Evolutionary conservation across 1,140 invertebrate species (phyloP).

Genomic region (Calephelis nemesis): DNA sequence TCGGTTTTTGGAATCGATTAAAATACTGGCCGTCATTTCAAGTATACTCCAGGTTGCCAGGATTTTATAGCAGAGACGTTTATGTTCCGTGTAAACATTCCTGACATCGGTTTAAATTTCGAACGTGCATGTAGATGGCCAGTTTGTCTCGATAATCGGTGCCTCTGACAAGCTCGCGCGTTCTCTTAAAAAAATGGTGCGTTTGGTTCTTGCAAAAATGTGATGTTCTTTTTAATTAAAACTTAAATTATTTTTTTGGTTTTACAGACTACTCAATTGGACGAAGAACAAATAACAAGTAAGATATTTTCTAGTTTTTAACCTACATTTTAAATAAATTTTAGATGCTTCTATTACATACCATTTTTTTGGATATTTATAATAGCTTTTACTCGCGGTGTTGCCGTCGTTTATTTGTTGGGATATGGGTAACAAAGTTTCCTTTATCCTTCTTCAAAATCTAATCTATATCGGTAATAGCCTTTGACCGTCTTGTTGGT

Average conservation of each 20-base stretch:
- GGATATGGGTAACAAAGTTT: too few species aligned
- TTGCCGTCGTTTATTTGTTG: too few species aligned
- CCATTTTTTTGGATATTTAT: too few species aligned
- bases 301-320: slow-evolving; percentile 57
- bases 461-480: too few species aligned
- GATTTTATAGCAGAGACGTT: slow-evolving; percentile 27
- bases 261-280: slow-evolving; percentile 76
- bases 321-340: slow-evolving; percentile 10
- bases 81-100: slow-evolving; percentile 32
- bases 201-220: slow-evolving; percentile 30
- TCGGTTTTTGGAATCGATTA: not conserved
- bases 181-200: slow-evolving; percentile 48
- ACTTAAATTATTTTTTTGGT: not conserved
- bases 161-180: slow-evolving; percentile 37
- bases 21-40: slow-evolving; percentile 22
- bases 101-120: slow-evolving; percentile 48
- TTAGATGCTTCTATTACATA: not conserved
- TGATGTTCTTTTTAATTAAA: slow-evolving; percentile 19
- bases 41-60: slow-evolving; percentile 26
- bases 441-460: too few species aligned
- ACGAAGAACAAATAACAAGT: slow-evolving; percentile 83
- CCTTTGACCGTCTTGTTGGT: too few species aligned
- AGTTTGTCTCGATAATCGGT: slow-evolving; percentile 42
- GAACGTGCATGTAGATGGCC: slow-evolving; percentile 40
- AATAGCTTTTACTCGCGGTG: too few species aligned